These are phyloP conservation scores for Cinclus mexicanus DNA, from an alignment of 2,113 vertebrate species.

Conservation along the genomic window DNA sequence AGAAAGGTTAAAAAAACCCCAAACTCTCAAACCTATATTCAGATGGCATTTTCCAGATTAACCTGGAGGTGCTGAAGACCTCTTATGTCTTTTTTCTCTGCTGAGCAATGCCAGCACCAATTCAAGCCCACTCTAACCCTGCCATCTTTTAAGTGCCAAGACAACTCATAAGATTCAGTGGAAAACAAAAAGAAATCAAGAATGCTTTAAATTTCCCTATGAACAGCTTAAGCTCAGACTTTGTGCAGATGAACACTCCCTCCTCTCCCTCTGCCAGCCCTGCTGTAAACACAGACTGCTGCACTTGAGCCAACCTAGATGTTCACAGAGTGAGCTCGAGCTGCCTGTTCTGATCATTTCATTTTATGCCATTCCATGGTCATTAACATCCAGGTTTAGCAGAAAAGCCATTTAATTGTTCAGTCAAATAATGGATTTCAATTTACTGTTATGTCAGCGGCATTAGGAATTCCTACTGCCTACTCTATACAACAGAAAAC, in stretches of 20 bases:
- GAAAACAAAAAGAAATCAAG: not conserved
- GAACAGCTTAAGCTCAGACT: not conserved
- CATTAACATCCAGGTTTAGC: not conserved
- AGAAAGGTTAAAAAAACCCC: not conserved
- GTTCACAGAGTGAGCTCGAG: not conserved
- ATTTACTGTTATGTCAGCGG: not conserved
- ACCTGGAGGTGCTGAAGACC: not conserved
- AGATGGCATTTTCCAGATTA: not conserved
- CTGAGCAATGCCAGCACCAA: not conserved
- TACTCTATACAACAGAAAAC: not conserved
- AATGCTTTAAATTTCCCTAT: not conserved
- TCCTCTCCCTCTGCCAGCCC: not conserved
- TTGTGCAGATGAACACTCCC: not conserved
- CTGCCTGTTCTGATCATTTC: not conserved
- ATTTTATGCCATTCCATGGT: not conserved
- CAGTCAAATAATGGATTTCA: not conserved
- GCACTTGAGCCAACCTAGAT: not conserved
- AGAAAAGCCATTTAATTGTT: not conserved
- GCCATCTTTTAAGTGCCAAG: not conserved
- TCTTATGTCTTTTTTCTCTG: not conserved
- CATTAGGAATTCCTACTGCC: not conserved
- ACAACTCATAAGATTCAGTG: not conserved
- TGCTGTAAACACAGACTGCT: not conserved
- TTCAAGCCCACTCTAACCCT: not conserved
- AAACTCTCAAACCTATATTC: not conserved